Percentiles rank a stretch among this genome's conserved stretches.
These are phyloP conservation scores for Polia nebulosa DNA, from an alignment of 2,888 invertebrate genomes.

Conservation along the genomic window DNA sequence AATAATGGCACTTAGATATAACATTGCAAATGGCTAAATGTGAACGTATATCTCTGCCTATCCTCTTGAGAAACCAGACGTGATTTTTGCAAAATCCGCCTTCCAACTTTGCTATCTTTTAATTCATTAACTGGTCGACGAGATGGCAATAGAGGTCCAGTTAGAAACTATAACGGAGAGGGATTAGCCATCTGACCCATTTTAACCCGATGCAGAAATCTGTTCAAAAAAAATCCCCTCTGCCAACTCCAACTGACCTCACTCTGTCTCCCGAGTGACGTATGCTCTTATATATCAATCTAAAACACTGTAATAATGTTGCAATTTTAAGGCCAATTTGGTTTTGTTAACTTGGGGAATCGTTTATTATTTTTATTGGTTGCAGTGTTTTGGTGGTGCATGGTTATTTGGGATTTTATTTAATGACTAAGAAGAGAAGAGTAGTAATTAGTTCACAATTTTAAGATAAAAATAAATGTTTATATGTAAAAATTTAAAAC, in stretches of 20 bases:
- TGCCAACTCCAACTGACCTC: conserved; percentile 32
- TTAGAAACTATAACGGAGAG: conserved; percentile 20
- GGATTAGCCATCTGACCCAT: conserved; percentile 56
- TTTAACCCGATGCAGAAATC: conserved; percentile 35
- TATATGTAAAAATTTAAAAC: no score
- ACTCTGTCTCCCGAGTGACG: conserved; percentile 30
- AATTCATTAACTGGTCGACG: conserved; percentile 21
- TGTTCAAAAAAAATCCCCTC: conserved; percentile 37
- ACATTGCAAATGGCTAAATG: neutral
- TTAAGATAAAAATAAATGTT: no score
- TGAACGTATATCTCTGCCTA: neutral
- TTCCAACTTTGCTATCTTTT: conserved; percentile 1
- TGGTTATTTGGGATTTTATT: neutral
- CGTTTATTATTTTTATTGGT: neutral
- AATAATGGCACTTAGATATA: neutral
- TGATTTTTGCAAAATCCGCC: neutral
- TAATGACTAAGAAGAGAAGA: neutral
- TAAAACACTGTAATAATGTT: conserved; percentile 19
- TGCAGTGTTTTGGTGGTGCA: neutral
- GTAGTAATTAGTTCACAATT: no score
- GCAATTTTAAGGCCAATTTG: conserved; percentile 14
- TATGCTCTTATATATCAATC: conserved; percentile 19
- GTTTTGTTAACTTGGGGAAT: neutral
- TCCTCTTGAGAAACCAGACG: neutral
- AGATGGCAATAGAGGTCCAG: conserved; percentile 13